Base-by-base conservation (phyloP, 1,140 invertebrate genomes). In the Lordiphosa clarofinis region DNA sequence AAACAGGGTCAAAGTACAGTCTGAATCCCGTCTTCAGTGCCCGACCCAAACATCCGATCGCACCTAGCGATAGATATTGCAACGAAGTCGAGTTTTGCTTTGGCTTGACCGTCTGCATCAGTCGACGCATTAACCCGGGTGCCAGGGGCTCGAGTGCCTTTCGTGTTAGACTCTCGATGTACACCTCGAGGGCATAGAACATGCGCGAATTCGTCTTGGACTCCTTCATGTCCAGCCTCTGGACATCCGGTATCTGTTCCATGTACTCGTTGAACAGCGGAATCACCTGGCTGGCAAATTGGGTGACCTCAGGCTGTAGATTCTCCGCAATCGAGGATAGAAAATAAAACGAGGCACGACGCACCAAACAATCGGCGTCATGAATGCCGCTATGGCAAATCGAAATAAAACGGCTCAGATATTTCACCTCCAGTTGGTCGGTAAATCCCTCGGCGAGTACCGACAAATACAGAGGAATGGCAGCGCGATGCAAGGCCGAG, bases 231-330 rank as follows among this genome's bases (percentile, higher is more conserved):
- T 7, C 5, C 7, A 38, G 3, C 0, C 54, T 43, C 33, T 48
- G 37, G 1, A 15, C 28, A 0, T 35, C 31, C 1, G 48, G n/a
- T 7, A 58, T 21, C 3, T 42, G 33, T 1, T 57, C 54, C 9
- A 68, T 13, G 9, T 38, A 68, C 0, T 40, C 6, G 3, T 24
- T 10, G 28, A 68, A 68, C 5, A 68, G 35, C 0, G 47, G 48
- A 37, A 68, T 8, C 1, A 68, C n/a, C 0, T 24, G 24, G 0
- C 24, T 28, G 11, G 49, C 60, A 33, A 53, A 28, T 0, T 11
- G 33, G 6, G 65, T 64, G 0, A 68, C 64, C 36, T 68, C 54
- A 4, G 65, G 65, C 12, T 63, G 54, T 1, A 68, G 40, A 9
- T 48, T 38, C 10, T 63, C 49, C 15, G 55, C 65, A 35, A 48